phyloP scores from a whole-genome alignment of 2,113 vertebrate genomes.

The Semnornis frantzii region DNA sequence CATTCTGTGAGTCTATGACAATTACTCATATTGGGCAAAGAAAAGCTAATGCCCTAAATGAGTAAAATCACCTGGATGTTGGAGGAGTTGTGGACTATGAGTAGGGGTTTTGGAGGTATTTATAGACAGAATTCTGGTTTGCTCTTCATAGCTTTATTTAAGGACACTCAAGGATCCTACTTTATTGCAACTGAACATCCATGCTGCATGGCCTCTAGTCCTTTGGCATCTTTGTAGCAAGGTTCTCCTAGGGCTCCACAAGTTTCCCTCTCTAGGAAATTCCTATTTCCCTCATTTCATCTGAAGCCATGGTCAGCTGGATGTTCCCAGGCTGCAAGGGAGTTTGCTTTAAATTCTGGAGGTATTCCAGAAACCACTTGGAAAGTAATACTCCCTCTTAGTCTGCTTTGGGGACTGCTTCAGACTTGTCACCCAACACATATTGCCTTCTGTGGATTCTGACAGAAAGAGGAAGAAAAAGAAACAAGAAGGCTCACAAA shows the following conservation, averaged over 20 bases:
- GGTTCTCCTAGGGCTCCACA: background rate
- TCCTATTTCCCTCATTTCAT: background rate
- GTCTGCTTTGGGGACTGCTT: background rate
- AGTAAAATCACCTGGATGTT: background rate
- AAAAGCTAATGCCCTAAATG: background rate
- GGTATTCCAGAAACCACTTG: background rate
- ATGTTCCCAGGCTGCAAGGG: background rate
- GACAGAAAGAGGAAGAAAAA: background rate
- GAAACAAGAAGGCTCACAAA: background rate
- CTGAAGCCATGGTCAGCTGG: background rate
- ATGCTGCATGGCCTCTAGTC: background rate
- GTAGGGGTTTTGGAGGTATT: background rate
- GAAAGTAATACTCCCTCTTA: background rate
- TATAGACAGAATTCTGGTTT: background rate
- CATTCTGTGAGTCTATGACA: background rate
- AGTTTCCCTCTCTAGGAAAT: background rate
- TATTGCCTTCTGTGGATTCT: background rate
- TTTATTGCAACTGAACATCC: background rate
- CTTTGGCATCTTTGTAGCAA: background rate
- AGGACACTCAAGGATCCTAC: background rate
- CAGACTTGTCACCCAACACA: background rate
- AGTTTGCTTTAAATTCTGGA: background rate
- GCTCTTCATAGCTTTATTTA: background rate
- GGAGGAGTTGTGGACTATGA: background rate
- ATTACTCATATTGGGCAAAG: background rate